Conservation (phyloP, 1,140 invertebrate genomes). For the Streblospio benedicti region DNA sequence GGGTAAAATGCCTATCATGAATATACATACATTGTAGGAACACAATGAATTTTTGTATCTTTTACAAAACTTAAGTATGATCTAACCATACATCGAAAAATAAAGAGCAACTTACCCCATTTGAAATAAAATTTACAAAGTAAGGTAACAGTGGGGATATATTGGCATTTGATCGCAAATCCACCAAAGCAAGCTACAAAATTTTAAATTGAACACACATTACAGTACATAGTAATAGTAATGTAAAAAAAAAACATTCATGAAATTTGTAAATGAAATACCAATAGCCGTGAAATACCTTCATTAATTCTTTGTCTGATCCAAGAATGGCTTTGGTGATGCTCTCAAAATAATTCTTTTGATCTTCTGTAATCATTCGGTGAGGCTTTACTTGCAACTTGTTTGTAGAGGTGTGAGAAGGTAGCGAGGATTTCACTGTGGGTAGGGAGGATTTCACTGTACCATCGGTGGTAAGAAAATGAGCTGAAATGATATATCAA, state of each 20-base stretch:
- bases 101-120: slow-evolving; percentile 35
- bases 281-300: too few relatives aligned
- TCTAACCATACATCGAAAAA: neutral
- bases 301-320: slow-evolving; percentile 26
- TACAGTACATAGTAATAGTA: too few relatives aligned
- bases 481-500: too few relatives aligned
- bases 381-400: slow-evolving; percentile 18
- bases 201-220: too few relatives aligned
- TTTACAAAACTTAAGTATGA: neutral
- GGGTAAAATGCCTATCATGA: too few relatives aligned
- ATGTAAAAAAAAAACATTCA: too few relatives aligned
- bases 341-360: slow-evolving; percentile 37
- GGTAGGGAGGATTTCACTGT: too few relatives aligned
- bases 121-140: slow-evolving; percentile 43
- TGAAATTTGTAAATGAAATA: too few relatives aligned
- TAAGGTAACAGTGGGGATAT: slow-evolving; percentile 40
- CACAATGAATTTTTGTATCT: neutral
- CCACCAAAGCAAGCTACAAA: slow-evolving; percentile 36
- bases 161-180: slow-evolving; percentile 35
- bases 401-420: too few relatives aligned
- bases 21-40: too few relatives aligned
- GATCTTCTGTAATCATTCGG: slow-evolving; percentile 25
- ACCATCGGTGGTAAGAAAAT: too few relatives aligned
- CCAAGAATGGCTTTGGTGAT: slow-evolving; percentile 41
- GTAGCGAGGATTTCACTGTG: too few relatives aligned